A percentile compares a stretch with the other conserved stretches of the same genome.
These are phyloP conservation scores for Calliopum simillimum DNA, from an alignment of 2,888 invertebrate genomes.

Conservation along the genomic window DNA sequence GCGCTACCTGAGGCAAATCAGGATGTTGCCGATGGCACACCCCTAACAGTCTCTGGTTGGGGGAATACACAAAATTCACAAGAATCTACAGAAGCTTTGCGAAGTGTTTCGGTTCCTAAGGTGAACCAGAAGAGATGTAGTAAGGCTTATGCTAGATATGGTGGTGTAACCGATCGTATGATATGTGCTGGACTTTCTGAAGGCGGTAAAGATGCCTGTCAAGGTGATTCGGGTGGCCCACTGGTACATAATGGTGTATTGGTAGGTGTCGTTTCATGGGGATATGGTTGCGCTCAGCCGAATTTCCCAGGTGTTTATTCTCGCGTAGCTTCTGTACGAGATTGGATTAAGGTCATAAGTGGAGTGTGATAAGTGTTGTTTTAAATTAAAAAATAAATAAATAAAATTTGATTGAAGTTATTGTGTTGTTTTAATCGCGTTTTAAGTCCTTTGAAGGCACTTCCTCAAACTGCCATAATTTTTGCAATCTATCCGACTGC, in stretches of 20 bases:
- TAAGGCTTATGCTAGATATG: conserved; percentile 50
- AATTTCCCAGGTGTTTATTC: conserved; percentile 60
- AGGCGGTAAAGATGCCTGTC: conserved; percentile 61
- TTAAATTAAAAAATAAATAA: conserved; percentile 38
- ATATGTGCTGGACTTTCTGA: conserved; percentile 58
- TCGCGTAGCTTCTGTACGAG: conserved; percentile 54
- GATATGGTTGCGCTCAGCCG: conserved; percentile 59
- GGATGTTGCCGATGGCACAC: conserved; percentile 54
- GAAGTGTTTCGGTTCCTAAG: conserved; percentile 56
- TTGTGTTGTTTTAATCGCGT: not conserved
- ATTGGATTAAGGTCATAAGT: conserved; percentile 51
- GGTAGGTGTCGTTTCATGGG: conserved; percentile 64
- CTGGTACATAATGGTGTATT: conserved; percentile 48
- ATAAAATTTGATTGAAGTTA: not conserved
- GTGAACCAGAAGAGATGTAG: conserved; percentile 54
- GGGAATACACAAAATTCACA: conserved; percentile 54
- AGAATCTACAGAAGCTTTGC: conserved; percentile 49
- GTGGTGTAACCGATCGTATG: conserved; percentile 59
- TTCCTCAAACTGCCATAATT: too few relatives aligned
- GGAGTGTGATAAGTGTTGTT: conserved; percentile 43
- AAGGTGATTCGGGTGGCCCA: conserved; percentile 65
- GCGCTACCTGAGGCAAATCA: conserved; percentile 52
- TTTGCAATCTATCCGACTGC: too few relatives aligned
- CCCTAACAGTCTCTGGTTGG: conserved; percentile 61
- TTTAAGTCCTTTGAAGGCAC: not conserved